Conservation (phyloP, 2,113 vertebrate genomes). For the Nothobranchius furzeri region DNA sequence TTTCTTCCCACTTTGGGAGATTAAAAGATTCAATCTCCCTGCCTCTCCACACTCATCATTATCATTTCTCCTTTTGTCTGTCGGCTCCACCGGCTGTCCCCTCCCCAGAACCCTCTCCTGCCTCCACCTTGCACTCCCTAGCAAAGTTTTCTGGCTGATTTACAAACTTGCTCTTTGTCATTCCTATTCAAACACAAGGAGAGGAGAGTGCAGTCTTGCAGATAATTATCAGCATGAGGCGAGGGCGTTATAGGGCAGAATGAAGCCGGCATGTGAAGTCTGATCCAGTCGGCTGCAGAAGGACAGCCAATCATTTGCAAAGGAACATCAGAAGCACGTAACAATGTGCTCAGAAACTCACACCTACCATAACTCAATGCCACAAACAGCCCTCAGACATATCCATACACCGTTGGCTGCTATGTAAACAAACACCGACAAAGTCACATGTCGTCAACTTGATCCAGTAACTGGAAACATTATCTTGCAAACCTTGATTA, state of each 20-base stretch:
- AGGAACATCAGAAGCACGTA: constrained; percentile 21
- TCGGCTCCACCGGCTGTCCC: constrained; percentile 23
- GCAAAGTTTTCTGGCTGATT: constrained; percentile 59
- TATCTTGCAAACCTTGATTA: constrained; percentile 24
- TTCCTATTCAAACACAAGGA: constrained; percentile 36
- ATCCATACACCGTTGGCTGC: neutral
- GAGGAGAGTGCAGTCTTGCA: constrained; percentile 53
- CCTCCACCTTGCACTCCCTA: constrained; percentile 5
- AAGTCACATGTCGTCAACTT: constrained; percentile 6
- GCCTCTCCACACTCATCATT: constrained; percentile 73
- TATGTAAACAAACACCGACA: neutral
- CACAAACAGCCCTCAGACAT: neutral
- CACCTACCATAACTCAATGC: neutral
- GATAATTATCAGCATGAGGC: constrained; percentile 68
- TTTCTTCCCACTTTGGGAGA: constrained; percentile 80
- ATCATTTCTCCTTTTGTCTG: constrained; percentile 63
- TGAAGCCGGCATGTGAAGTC: constrained; percentile 38
- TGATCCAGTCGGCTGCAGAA: constrained; percentile 40
- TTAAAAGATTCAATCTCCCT: constrained; percentile 80
- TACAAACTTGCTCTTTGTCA: constrained; percentile 61
- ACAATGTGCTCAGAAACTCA: constrained; percentile 12
- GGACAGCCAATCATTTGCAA: constrained; percentile 47
- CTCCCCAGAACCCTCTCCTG: constrained; percentile 17
- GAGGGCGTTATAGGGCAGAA: constrained; percentile 53
- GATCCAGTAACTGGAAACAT: constrained; percentile 27